Base-by-base conservation (phyloP, 1,140 invertebrate species). In the Archegozetes longisetosus region DNA sequence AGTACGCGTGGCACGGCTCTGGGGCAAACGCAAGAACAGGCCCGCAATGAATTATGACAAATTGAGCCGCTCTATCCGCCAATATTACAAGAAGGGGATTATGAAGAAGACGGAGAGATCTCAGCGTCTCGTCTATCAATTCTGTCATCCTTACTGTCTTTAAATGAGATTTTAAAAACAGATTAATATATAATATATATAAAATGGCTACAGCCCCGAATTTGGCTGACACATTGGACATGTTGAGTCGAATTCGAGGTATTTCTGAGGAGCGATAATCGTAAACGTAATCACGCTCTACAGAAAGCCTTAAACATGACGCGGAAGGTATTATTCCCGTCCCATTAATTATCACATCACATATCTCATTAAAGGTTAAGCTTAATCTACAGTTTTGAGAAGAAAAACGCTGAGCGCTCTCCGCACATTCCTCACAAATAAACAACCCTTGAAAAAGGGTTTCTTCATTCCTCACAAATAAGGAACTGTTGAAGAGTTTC, bases 11-110 rank as follows among this genome's bases (percentile, higher is more conserved):
- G 95, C 95, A 0, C 79, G 84, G 61, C 78, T 96, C 3, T 99
- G 95, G 95, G 95, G 95, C 40, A 83, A 87, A 63, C 78, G 94
- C 49, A 99, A 98, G 73, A 98, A 98, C 75, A 78, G 94, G 14
- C 92, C 94, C 0, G 91, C 92, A 2, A 98, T 98, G 94, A 98
- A 99, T 76, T 98, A 98, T 75, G 95, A 99, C 77, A 99, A 99
- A 71, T 75, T 98, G 29, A 95, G 90, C 58, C 82, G 95, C 49
- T 96, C 92, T 63, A 95, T 99, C 65, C 77, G 95, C 20, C 95
- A 99, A 73, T 99, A 99, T 76, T 98, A 99, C 79, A 97, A 98
- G 74, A 98, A 98, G 73, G 92, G 67, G 28, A 98, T 99, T 73
- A 98, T 99, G 88, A 95, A 95, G 78, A 99, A 99, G 73, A 98